Evolutionary conservation across 2,797 vertebrate species (phyloP).

Genomic region (Cuniculus paca): DNA sequence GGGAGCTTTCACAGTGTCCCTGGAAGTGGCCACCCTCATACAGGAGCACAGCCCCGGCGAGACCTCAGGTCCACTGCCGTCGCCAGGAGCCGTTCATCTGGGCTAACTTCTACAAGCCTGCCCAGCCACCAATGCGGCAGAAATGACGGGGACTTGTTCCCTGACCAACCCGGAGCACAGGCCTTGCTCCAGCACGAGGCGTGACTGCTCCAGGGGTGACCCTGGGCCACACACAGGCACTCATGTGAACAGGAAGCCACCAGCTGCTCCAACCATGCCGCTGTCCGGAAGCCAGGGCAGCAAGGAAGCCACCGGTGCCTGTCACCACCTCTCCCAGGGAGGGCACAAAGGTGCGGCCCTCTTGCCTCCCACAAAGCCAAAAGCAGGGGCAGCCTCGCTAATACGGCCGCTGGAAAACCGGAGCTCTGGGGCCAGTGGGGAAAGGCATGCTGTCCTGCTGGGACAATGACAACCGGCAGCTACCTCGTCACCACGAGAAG

Average conservation of each 20-base stretch:
- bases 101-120: not conserved
- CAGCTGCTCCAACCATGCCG: not conserved
- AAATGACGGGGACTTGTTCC: not conserved
- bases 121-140: accelerated
- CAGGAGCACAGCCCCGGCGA: not conserved
- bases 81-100: not conserved
- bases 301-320: not conserved
- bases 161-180: not conserved
- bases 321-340: not conserved
- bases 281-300: not conserved
- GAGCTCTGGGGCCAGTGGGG: not conserved
- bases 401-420: not conserved
- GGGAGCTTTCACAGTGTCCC: not conserved
- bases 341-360: not conserved
- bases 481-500: not conserved
- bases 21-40: too few species aligned
- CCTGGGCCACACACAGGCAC: not conserved
- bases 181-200: not conserved
- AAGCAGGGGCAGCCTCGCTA: too few species aligned
- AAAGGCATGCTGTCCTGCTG: not conserved
- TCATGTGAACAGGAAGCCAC: not conserved
- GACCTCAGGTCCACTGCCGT: not conserved
- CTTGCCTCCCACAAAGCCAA: not conserved
- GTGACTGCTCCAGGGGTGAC: not conserved
- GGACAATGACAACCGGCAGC: not conserved